These are phyloP conservation scores for Neolamprologus fasciatus DNA, from an alignment of 2,113 vertebrate species.

Conservation along the genomic window DNA sequence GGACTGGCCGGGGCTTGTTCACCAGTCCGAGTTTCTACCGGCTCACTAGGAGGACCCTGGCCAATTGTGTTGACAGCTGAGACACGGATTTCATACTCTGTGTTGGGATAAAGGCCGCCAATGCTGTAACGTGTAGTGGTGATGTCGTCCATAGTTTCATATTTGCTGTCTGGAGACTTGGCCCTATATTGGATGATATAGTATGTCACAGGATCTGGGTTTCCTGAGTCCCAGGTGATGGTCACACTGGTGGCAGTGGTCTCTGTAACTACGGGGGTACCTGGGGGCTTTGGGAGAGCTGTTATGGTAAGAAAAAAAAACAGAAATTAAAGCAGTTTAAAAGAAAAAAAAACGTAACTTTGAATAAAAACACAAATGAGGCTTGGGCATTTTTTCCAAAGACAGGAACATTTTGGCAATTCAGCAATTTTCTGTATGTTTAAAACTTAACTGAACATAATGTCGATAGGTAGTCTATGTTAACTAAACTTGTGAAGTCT, in stretches of 20 bases:
- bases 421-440: neutral
- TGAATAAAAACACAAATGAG: neutral
- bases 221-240: slow-evolving; percentile 98
- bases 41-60: slow-evolving; percentile 92
- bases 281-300: slow-evolving; percentile 96
- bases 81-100: slow-evolving; percentile 95
- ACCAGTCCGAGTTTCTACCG: slow-evolving; percentile 88
- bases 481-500: neutral
- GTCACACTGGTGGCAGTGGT: slow-evolving; percentile 97
- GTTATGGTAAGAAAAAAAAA: slow-evolving; percentile 16
- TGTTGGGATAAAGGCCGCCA: slow-evolving; percentile 95
- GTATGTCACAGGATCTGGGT: slow-evolving; percentile 91
- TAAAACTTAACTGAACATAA: neutral
- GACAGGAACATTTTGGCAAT: neutral
- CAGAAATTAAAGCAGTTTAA: neutral
- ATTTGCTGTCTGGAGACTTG: slow-evolving; percentile 90
- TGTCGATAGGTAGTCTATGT: neutral
- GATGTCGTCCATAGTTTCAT: slow-evolving; percentile 92
- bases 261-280: slow-evolving; percentile 90
- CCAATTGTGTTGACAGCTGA: slow-evolving; percentile 95
- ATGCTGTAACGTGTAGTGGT: slow-evolving; percentile 99
- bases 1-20: slow-evolving; percentile 95
- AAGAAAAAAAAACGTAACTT: neutral
- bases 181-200: slow-evolving; percentile 96
- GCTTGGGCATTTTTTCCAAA: neutral